Conservation (phyloP, 2,113 vertebrate genomes). For the Chaetodon auriga region DNA sequence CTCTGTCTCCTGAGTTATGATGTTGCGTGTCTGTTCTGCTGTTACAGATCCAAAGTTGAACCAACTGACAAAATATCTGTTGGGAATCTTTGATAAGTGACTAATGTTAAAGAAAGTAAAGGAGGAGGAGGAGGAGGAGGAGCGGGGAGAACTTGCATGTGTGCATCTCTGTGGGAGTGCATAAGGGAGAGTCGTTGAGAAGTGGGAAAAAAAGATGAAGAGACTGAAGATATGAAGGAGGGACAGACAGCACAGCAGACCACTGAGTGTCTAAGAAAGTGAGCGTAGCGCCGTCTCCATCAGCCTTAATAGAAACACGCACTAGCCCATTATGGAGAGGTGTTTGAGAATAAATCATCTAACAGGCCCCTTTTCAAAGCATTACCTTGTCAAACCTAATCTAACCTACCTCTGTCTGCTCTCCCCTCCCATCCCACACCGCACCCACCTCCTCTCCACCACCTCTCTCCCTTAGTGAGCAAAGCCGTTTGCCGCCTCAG, state of each 20-base stretch:
- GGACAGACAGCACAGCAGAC: conserved; percentile 49
- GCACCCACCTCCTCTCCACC: conserved; percentile 19
- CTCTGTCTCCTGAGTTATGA: conserved; percentile 45
- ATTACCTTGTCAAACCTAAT: conserved; percentile 82
- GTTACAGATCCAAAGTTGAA: conserved; percentile 46
- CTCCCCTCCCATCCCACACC: conserved; percentile 49
- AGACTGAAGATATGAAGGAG: conserved; percentile 54
- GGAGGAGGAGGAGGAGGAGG: conserved; percentile 19
- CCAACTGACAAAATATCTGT: conserved; percentile 53
- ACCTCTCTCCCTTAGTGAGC: conserved; percentile 67
- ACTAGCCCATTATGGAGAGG: conserved; percentile 69
- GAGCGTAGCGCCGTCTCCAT: conserved; percentile 63
- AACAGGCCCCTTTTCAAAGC: conserved; percentile 79
- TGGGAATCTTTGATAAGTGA: conserved; percentile 57
- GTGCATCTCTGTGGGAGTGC: conserved; percentile 66
- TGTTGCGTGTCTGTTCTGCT: conserved; percentile 33
- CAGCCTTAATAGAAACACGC: conserved; percentile 77
- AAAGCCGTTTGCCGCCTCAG: conserved; percentile 81
- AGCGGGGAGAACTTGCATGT: conserved; percentile 42
- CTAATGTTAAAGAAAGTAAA: conserved; percentile 41
- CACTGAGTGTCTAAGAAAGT: conserved; percentile 68
- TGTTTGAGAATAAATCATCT: conserved; percentile 83
- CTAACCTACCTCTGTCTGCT: conserved; percentile 74
- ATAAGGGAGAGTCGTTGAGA: conserved; percentile 41
- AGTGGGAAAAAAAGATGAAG: conserved; percentile 52